A percentile compares a stretch with the other conserved stretches of the same genome.
Evolutionary conservation across 2,888 invertebrate genomes (phyloP).

Genomic region (Drosophila mayaguana): DNA sequence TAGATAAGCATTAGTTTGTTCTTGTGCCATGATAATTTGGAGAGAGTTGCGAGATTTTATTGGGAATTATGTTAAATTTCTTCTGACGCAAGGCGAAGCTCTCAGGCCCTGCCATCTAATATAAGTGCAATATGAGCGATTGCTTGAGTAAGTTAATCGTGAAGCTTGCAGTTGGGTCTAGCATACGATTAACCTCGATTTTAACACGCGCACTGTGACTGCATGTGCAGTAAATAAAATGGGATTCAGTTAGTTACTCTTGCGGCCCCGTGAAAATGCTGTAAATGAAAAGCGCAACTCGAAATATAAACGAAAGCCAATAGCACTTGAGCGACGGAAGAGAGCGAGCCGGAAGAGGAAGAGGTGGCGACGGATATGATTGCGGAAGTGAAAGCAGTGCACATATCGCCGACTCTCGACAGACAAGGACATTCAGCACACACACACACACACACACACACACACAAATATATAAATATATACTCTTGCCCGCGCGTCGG

Average conservation of each 20-base stretch:
- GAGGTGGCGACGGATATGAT: conserved; percentile 47
- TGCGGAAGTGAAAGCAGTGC: conserved; percentile 69
- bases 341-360: background rate
- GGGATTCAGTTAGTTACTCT: conserved; percentile 56
- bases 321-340: conserved; percentile 35
- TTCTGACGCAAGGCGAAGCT: background rate
- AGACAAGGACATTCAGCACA: conserved; percentile 58
- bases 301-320: conserved; percentile 36
- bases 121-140: background rate
- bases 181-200: conserved; percentile 52
- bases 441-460: conserved; percentile 8
- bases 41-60: too few species aligned
- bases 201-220: conserved; percentile 42
- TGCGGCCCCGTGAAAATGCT: conserved; percentile 1
- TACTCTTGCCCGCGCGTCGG: conserved; percentile 25
- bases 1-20: too few species aligned
- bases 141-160: background rate
- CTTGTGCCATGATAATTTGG: too few species aligned
- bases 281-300: conserved; percentile 33
- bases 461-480: background rate
- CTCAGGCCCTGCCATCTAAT: too few species aligned
- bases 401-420: conserved; percentile 33
- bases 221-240: conserved; percentile 44
- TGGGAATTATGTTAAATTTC: background rate
- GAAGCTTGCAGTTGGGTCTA: background rate